phyloP scores from a whole-genome alignment of 2,797 vertebrate species.

The Megaceryle alcyon region DNA sequence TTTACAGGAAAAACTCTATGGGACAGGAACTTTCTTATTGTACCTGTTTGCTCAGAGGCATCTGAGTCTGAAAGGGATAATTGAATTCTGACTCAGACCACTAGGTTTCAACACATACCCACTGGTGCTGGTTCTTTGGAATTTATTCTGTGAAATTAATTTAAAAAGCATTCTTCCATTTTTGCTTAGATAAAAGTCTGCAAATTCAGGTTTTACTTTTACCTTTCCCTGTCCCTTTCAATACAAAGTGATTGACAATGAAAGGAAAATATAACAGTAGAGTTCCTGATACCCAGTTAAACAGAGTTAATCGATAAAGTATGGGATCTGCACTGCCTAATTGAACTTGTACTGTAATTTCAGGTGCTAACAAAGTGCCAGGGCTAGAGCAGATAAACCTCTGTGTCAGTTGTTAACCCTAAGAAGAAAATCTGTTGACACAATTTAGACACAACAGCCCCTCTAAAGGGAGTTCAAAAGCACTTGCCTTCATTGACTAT shows the following conservation, averaged over 20 bases:
- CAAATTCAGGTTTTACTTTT: neutral
- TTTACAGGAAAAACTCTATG: neutral
- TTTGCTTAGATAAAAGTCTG: neutral
- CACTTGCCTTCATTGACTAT: neutral
- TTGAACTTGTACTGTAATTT: neutral
- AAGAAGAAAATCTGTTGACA: neutral
- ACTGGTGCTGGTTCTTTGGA: neutral
- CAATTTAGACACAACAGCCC: neutral
- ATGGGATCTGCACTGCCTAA: accelerated
- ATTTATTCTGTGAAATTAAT: neutral
- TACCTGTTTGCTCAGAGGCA: neutral
- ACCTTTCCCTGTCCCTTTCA: neutral
- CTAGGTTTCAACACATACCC: neutral
- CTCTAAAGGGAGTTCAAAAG: neutral
- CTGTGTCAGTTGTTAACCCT: neutral
- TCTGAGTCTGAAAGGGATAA: neutral
- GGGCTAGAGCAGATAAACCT: neutral
- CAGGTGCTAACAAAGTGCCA: neutral
- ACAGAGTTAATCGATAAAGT: neutral
- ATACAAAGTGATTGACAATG: neutral
- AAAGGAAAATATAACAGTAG: neutral
- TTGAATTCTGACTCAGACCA: neutral
- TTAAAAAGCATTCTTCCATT: neutral
- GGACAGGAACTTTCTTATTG: neutral
- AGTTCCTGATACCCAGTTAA: neutral